A percentile compares a stretch with the other conserved stretches of the same genome.
phyloP scores from a whole-genome alignment of 2,888 invertebrate species.

The Drosophila lacicola region DNA sequence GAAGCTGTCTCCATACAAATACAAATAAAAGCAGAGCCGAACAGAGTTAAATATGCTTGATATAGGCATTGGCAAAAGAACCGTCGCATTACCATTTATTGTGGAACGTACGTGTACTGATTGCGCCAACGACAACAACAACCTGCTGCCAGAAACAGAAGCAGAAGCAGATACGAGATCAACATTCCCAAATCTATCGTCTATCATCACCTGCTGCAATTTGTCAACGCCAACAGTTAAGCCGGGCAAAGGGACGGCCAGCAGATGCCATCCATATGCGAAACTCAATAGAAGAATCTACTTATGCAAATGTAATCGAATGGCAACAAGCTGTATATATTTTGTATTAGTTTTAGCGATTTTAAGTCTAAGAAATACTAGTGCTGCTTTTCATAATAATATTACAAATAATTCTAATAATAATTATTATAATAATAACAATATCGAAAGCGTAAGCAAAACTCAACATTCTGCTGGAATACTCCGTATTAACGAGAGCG shows the following conservation, averaged over 20 bases:
- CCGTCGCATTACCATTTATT: slow-evolving; percentile 57
- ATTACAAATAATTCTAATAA: slow-evolving; percentile 20
- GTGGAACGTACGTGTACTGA: slow-evolving; percentile 56
- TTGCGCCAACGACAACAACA: slow-evolving; percentile 39
- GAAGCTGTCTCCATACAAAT: slow-evolving; percentile 25
- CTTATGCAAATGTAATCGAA: slow-evolving; percentile 73
- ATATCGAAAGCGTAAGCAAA: slow-evolving; percentile 36
- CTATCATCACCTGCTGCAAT: slow-evolving; percentile 8
- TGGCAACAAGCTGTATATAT: slow-evolving; percentile 77
- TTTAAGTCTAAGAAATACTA: slow-evolving; percentile 60
- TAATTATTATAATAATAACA: slow-evolving; percentile 23
- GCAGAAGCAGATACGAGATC: slow-evolving; percentile 10
- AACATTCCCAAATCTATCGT: background rate
- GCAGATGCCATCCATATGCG: slow-evolving; percentile 51
- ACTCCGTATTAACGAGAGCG: slow-evolving; percentile 34
- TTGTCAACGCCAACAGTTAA: slow-evolving; percentile 14
- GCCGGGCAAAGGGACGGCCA: slow-evolving; percentile 18
- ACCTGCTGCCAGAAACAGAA: slow-evolving; percentile 23
- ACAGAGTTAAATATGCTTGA: slow-evolving; percentile 64
- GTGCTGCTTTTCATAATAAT: slow-evolving; percentile 55
- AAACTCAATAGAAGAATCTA: slow-evolving; percentile 61
- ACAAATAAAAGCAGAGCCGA: slow-evolving; percentile 21
- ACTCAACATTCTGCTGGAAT: slow-evolving; percentile 49
- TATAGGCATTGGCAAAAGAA: slow-evolving; percentile 44
- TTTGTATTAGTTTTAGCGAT: slow-evolving; percentile 77